Evolutionary conservation across 1,140 invertebrate species (phyloP), one percentile per base, ranked within the genome.

Genomic region (Bactericera cockerelli): DNA sequence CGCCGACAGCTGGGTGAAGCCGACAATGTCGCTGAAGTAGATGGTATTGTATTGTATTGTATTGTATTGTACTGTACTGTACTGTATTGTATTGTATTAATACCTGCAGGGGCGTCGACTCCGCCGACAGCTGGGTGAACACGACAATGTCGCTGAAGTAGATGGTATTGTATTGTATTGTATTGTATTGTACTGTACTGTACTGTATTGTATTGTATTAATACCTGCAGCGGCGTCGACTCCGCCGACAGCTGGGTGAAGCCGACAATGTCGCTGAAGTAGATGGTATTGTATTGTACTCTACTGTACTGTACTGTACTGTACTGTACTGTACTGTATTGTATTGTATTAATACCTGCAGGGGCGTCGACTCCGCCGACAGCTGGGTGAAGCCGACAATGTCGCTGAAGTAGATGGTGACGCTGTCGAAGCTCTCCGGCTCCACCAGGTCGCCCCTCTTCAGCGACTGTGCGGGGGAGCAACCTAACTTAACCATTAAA

Each of bases 61-160:
- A n/a, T n/a, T n/a, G n/a, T n/a, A n/a, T n/a, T n/a, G n/a, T n/a
- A n/a, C n/a, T n/a, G n/a, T n/a, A n/a, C n/a, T n/a, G n/a, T n/a
- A n/a, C n/a, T n/a, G n/a, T n/a, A n/a, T n/a, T n/a, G n/a, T n/a
- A n/a, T n/a, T n/a, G n/a, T n/a, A n/a, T n/a, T n/a, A n/a, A n/a
- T 71, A 85, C 83, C 75, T 88, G 80, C 65, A 97, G 76, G 31
- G 94, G 93, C 53, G 91, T 89, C 68, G 92, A 95, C 70, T 92
- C 87, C 0, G 93, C 89, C 6, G 92, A 95, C 82, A 98, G 89
- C 49, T 84, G 82, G 33, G 95, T 98, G 75, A 98, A 98, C 63
- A 93, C 94, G 57, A 98, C 94, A 71, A 98, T 98, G 72, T 98
- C 95, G 69, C 92, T 96, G 75, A 98, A 98, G 74, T 96, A 98